A percentile compares a stretch with the other conserved stretches of the same genome.
Evolutionary conservation across 2,797 vertebrate species (phyloP).

Genomic region (Bradypus variegatus): DNA sequence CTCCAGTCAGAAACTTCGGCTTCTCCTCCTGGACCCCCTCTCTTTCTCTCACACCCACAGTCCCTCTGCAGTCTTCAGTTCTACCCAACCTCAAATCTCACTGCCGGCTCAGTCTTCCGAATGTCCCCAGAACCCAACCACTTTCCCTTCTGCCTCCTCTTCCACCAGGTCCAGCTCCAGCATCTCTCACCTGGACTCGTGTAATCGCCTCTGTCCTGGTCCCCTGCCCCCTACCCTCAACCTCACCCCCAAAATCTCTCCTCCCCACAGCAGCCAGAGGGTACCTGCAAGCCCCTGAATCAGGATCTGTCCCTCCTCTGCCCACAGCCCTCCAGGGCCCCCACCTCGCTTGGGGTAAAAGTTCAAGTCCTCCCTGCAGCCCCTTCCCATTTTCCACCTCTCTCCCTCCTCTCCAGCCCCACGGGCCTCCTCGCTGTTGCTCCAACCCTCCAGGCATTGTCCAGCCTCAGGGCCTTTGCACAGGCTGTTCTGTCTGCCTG

Average conservation of each 20-base stretch:
- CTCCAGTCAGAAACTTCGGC: neutral
- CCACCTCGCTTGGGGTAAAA: neutral
- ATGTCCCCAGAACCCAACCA: neutral
- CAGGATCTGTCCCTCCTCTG: neutral
- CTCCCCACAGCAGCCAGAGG: no score
- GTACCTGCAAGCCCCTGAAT: no score
- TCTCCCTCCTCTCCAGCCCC: neutral
- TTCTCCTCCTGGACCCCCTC: neutral
- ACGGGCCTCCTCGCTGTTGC: neutral
- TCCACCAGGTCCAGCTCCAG: no score
- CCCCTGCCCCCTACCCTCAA: no score
- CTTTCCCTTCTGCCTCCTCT: no score
- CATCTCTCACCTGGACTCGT: no score
- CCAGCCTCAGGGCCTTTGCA: neutral
- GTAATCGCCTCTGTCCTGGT: no score
- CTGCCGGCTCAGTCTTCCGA: neutral
- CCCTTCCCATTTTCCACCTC: neutral
- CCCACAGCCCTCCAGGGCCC: neutral
- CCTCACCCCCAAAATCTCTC: no score
- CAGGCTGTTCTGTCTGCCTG: neutral
- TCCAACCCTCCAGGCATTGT: rapidly evolving
- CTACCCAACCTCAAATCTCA: neutral
- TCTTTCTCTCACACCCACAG: neutral
- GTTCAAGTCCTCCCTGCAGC: neutral
- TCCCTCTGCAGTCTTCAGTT: neutral